Conservation (phyloP, 2,797 vertebrate species). For the Kryptopterus vitreolus region DNA sequence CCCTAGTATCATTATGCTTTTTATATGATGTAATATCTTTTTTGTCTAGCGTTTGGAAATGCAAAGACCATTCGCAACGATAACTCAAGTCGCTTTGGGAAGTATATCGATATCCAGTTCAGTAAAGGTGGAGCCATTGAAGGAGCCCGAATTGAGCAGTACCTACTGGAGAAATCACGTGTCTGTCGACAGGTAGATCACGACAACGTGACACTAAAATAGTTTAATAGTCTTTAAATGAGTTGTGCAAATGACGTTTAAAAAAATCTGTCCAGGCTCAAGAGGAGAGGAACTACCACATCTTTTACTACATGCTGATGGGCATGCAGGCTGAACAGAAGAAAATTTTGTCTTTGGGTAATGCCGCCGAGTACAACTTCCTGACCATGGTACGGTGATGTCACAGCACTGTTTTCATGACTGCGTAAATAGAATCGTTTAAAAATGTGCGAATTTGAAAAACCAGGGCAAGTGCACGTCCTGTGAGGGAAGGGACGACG, state of each 20-base stretch:
- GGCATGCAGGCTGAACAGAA: conserved; percentile 91
- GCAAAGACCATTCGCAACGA: conserved; percentile 94
- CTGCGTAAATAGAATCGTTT: not conserved
- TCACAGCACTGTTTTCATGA: not conserved
- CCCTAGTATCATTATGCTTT: not conserved
- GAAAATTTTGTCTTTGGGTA: conserved; percentile 83
- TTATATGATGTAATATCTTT: not conserved
- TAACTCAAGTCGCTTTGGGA: conserved; percentile 98
- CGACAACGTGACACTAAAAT: not conserved
- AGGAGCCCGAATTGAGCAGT: conserved; percentile 90
- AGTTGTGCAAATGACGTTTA: conserved; percentile 1
- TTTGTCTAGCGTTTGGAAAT: conserved; percentile 88
- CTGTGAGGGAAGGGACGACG: conserved; percentile 83
- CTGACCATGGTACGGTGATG: conserved; percentile 81
- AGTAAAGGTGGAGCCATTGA: conserved; percentile 82
- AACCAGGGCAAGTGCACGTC: conserved; percentile 86
- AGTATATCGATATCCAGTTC: conserved; percentile 92
- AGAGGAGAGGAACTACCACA: conserved; percentile 94
- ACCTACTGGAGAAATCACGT: conserved; percentile 94
- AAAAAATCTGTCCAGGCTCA: conserved; percentile 73
- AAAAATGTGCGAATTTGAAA: conserved; percentile 10
- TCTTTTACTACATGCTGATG: conserved; percentile 95
- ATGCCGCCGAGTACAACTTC: conserved; percentile 84
- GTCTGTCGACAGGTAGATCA: conserved; percentile 89
- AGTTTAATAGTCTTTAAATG: not conserved